Base-by-base conservation (phyloP, 2,888 invertebrate species). In the Gandaritis pyraliata region DNA sequence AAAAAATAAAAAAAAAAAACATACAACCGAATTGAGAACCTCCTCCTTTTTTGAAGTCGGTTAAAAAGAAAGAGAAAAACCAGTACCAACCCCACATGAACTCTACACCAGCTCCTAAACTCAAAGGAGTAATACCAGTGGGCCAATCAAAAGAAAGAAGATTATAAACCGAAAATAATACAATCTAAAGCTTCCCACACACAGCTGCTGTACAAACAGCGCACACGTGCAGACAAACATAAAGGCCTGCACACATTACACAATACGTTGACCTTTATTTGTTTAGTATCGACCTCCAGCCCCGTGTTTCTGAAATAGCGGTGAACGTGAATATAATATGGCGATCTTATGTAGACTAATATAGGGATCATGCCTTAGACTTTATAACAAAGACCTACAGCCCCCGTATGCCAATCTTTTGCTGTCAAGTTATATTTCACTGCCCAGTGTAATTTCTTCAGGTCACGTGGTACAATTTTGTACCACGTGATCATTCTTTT, bases 161-260 rank as follows among this genome's bases (percentile, higher is more conserved):
- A 33, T 33, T 8, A 33, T 33, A 33, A 33, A 39, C 16, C 38
- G 8, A 38, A 43, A 43, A 43, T 13, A 43, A 43, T 43, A 43
- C 2, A 12, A 13, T 10, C 49, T 38, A 16, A 41, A 49, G 43
- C 61, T 52, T 51, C 51, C 43, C 43, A 39, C 36, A 58, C 52
- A 60, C 55, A 66, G 58, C 63, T 49, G 59, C 48, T 41, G 11
- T 51, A 64, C 38, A 57, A 59, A 61, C 48, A 57, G 51, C 11
- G 48, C 58, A 54, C 65, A 59, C 65, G 64, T 66, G 66, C 41
- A 54, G 36, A 46, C 58, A 49, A 53, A 62, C 61, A 65, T 66
- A 64, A 56, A 61, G 58, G 54, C 60, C 30, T 18, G 45, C 36
- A 55, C 60, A 60, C 64, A 60, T 64, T 59, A 60, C 61, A 58